A percentile compares a stretch with the other conserved stretches of the same genome.
These are phyloP conservation scores for Ctenodactylus gundi DNA, from an alignment of 2,113 vertebrate genomes.

Conservation along the genomic window DNA sequence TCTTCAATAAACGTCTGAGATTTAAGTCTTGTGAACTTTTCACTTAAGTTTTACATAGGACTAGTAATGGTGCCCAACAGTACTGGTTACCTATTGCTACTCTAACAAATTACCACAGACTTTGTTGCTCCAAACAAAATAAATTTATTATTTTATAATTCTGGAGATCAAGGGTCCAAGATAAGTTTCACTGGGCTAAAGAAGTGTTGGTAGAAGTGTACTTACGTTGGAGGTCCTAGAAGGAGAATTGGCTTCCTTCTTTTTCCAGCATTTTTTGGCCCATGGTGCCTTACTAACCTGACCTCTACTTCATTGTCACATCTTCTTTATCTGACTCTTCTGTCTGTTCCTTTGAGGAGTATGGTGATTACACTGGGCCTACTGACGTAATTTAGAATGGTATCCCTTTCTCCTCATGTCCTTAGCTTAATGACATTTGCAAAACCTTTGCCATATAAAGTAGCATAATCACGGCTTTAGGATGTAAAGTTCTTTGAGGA, in stretches of 20 bases:
- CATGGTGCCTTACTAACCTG: neutral
- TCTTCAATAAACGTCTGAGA: neutral
- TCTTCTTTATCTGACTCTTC: neutral
- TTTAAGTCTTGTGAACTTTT: slow-evolving; percentile 30
- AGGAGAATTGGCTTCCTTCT: neutral
- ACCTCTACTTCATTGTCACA: neutral
- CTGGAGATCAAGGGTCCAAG: neutral
- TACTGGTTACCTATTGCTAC: neutral
- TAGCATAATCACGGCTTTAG: neutral
- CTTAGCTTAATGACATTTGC: neutral
- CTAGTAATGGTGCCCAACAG: neutral
- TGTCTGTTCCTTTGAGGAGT: neutral
- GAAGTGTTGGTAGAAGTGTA: neutral
- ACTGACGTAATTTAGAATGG: neutral
- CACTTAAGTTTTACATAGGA: neutral
- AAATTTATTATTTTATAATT: neutral
- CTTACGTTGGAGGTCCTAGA: neutral
- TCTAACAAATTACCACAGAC: neutral
- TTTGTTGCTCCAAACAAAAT: neutral
- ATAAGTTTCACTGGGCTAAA: neutral
- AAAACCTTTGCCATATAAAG: neutral
- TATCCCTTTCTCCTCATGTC: neutral
- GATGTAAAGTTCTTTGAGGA: neutral
- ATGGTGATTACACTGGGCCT: neutral
- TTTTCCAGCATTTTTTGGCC: neutral